Evolutionary conservation across 2,797 vertebrate species (phyloP).

Genomic region (Typhlichthys eigenmanni): DNA sequence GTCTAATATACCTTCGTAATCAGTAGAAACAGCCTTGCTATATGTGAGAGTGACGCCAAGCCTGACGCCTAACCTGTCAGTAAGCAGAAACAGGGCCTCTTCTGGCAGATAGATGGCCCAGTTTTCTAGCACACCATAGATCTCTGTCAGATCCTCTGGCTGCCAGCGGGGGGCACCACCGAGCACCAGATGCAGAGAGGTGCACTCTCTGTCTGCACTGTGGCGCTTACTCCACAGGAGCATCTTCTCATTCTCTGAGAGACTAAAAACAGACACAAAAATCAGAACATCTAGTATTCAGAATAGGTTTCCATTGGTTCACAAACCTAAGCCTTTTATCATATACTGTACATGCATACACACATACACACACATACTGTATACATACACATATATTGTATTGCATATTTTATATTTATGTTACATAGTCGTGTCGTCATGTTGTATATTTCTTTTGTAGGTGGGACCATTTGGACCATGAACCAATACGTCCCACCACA

Average conservation of each 20-base stretch:
- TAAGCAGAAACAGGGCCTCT: constrained; percentile 82
- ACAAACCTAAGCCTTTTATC: too few species aligned
- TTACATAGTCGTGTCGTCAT: too few species aligned
- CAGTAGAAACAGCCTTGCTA: too few species aligned
- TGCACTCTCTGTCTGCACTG: constrained; percentile 67
- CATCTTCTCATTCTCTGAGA: constrained; percentile 81
- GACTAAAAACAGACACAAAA: constrained; percentile 63
- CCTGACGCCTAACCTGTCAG: constrained; percentile 52
- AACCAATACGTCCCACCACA: too few species aligned
- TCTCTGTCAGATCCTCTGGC: constrained; percentile 75
- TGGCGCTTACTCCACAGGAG: constrained; percentile 84
- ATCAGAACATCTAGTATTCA: background rate
- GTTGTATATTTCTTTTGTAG: too few species aligned
- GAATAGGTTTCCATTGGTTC: background rate
- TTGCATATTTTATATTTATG: too few species aligned
- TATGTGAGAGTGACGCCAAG: background rate
- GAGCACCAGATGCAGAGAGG: constrained; percentile 83
- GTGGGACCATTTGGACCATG: too few species aligned
- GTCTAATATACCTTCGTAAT: too few species aligned
- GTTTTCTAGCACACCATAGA: constrained; percentile 70
- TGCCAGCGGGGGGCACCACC: constrained; percentile 81
- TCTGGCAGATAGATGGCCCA: constrained; percentile 79
- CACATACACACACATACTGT: too few species aligned
- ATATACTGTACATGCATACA: too few species aligned
- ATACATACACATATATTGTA: too few species aligned